phyloP scores from a whole-genome alignment of 2,113 vertebrate genomes.

The Oncorhynchus keta region DNA sequence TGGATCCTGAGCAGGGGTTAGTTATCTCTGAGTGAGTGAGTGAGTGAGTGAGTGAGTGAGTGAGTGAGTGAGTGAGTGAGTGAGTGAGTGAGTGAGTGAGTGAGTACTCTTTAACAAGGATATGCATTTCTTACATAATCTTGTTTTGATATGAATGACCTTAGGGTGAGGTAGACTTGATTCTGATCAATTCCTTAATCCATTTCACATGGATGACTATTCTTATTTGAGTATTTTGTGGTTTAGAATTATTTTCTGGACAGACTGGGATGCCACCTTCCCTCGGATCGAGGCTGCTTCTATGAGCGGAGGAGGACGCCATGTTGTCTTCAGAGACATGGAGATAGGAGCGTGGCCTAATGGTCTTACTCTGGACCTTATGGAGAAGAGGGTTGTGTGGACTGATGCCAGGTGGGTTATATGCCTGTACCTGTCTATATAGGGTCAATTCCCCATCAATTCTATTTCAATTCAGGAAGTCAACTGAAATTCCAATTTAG shows the following conservation, averaged over 20 bases:
- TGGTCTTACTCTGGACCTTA: slow-evolving; percentile 85
- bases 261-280: slow-evolving; percentile 89
- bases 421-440: background rate
- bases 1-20: slow-evolving; percentile 89
- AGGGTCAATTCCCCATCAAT: background rate
- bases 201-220: too few species aligned
- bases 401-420: slow-evolving; percentile 82
- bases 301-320: slow-evolving; percentile 83
- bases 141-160: too few species aligned
- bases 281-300: slow-evolving; percentile 87
- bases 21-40: background rate
- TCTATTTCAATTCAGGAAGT: background rate
- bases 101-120: too few species aligned
- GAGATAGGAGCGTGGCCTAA: slow-evolving; percentile 88
- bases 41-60: too few species aligned
- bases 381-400: slow-evolving; percentile 87
- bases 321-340: slow-evolving; percentile 86
- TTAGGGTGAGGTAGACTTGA: too few species aligned
- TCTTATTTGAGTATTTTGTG: background rate
- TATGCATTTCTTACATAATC: too few species aligned
- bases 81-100: too few species aligned
- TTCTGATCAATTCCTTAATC: too few species aligned
- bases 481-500: too few species aligned
- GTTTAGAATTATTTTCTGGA: slow-evolving; percentile 86
- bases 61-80: too few species aligned